phyloP scores from a whole-genome alignment of 1,140 invertebrate genomes.

The Leucophenga varia region DNA sequence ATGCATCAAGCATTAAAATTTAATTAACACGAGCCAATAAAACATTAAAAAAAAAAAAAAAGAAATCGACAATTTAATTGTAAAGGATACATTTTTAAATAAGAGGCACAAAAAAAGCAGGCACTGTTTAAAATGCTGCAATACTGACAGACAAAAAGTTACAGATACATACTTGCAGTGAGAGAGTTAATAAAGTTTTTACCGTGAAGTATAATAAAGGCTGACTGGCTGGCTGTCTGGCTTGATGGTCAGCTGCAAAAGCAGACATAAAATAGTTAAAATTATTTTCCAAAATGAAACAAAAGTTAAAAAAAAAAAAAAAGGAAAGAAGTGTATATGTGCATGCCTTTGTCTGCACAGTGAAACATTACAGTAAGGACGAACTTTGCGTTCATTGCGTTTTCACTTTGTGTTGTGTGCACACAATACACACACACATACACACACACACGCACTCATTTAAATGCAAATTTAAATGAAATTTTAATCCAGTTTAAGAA shows the following conservation, averaged over 20 bases:
- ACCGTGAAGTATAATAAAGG: too few relatives aligned
- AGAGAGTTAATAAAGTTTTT: too few relatives aligned
- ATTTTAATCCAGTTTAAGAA: constrained; percentile 19
- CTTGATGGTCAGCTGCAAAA: too few relatives aligned
- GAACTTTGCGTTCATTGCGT: too few relatives aligned
- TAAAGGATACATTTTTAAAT: constrained; percentile 2
- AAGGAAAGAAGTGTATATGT: too few relatives aligned
- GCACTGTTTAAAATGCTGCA: background rate
- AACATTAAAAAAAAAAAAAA: background rate
- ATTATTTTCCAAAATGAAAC: too few relatives aligned
- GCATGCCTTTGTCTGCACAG: too few relatives aligned
- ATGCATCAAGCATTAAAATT: constrained; percentile 3
- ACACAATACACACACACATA: constrained; percentile 1
- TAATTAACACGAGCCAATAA: constrained; percentile 8
- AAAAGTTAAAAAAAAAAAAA: too few relatives aligned
- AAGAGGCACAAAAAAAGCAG: background rate
- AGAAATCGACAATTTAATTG: background rate
- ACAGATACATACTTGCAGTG: too few relatives aligned
- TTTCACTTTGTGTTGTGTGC: constrained; percentile 11
- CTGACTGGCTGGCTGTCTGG: too few relatives aligned
- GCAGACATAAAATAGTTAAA: too few relatives aligned
- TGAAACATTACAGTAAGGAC: too few relatives aligned
- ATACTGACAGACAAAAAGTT: background rate
- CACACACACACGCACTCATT: constrained; percentile 5
- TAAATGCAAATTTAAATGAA: constrained; percentile 24